Percentiles rank a stretch among this genome's conserved stretches.
Conservation (phyloP, 2,113 vertebrate genomes). For the Forbesichthys agassizii region DNA sequence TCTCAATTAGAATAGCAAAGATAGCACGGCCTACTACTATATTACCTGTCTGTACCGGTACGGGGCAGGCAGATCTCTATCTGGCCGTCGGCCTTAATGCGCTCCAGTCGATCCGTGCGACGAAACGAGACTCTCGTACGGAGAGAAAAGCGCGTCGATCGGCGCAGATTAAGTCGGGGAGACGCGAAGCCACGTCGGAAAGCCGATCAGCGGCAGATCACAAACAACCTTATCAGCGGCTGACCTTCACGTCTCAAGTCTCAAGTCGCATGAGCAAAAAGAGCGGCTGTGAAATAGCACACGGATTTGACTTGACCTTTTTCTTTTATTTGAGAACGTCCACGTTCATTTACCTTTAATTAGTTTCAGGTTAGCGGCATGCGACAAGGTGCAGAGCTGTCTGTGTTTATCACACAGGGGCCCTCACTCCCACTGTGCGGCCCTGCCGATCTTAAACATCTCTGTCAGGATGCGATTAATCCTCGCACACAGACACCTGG, state of each 20-base stretch:
- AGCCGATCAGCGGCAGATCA: slow-evolving; percentile 39
- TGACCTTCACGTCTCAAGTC: slow-evolving; percentile 10
- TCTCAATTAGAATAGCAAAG: slow-evolving; percentile 53
- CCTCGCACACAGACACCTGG: no score
- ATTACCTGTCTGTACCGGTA: slow-evolving; percentile 46
- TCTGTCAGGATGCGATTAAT: no score
- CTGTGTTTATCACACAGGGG: slow-evolving; percentile 13
- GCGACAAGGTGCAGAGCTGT: slow-evolving; percentile 21
- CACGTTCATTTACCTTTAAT: slow-evolving; percentile 45
- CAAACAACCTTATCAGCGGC: neutral
- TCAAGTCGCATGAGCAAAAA: neutral
- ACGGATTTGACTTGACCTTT: slow-evolving; percentile 44
- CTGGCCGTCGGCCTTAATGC: slow-evolving; percentile 60
- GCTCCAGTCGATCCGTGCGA: slow-evolving; percentile 47
- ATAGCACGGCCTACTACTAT: slow-evolving; percentile 25
- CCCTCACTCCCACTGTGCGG: neutral
- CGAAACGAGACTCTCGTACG: slow-evolving; percentile 14
- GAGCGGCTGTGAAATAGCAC: slow-evolving; percentile 4
- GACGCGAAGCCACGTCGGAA: neutral
- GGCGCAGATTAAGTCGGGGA: neutral
- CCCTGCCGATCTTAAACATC: neutral
- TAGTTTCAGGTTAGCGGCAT: slow-evolving; percentile 36
- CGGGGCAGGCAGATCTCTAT: slow-evolving; percentile 64
- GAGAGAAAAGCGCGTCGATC: slow-evolving; percentile 9
- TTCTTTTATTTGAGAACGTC: slow-evolving; percentile 33